These are phyloP conservation scores for Callospermophilus lateralis DNA, from an alignment of 2,113 vertebrate genomes.

Conservation along the genomic window DNA sequence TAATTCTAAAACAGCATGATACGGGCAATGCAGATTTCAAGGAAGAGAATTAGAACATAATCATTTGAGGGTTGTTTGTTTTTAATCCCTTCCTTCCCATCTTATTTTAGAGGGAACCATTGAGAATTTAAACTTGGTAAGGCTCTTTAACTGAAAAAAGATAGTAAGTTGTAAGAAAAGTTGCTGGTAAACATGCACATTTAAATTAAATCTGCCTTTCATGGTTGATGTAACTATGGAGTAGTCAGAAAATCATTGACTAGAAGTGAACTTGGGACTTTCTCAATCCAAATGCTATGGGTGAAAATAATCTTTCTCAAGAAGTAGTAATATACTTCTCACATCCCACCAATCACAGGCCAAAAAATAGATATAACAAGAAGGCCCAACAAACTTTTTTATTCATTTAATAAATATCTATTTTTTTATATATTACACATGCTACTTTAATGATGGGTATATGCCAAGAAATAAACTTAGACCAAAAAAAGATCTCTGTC, in stretches of 20 bases:
- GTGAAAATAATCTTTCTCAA: slow-evolving; percentile 24
- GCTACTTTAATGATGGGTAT: background rate
- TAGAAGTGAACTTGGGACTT: background rate
- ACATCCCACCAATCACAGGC: background rate
- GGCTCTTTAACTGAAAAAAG: background rate
- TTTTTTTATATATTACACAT: background rate
- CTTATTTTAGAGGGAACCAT: background rate
- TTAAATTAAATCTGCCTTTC: background rate
- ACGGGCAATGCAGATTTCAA: background rate
- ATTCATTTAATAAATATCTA: background rate
- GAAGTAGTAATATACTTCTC: background rate
- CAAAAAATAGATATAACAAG: background rate
- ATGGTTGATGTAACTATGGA: background rate
- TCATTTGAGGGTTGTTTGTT: background rate
- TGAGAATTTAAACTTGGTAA: background rate
- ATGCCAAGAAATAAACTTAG: background rate
- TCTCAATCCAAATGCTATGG: background rate
- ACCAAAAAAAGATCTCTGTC: background rate
- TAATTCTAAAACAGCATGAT: background rate
- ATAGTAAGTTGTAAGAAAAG: background rate
- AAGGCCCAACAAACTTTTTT: background rate
- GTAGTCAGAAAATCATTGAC: background rate
- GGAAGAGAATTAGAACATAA: background rate
- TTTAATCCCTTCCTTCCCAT: background rate
- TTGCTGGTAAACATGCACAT: background rate